Evolutionary conservation across 2,888 invertebrate genomes (phyloP).

Genomic region (Eubasilissa splendida): DNA sequence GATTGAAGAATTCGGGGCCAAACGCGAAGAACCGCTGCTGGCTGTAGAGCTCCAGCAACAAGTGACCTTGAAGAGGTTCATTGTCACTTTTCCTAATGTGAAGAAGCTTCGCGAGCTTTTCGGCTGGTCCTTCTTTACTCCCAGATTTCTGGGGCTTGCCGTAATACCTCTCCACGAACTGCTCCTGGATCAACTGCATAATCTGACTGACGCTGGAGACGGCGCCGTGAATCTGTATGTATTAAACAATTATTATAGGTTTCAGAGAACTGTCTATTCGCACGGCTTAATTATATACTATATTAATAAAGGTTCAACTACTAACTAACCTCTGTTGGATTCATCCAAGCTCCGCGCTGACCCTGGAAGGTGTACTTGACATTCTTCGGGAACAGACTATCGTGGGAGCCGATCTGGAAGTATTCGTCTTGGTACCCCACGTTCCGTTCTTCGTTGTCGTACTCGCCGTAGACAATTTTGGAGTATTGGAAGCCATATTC

Average conservation of each 20-base stretch:
- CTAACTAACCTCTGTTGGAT: slow-evolving; percentile 42
- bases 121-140: slow-evolving; percentile 60
- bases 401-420: slow-evolving; percentile 63
- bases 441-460: slow-evolving; percentile 62
- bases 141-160: slow-evolving; percentile 6
- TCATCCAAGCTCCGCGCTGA: slow-evolving; percentile 50
- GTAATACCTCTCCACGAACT: slow-evolving; percentile 47
- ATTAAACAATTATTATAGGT: background rate
- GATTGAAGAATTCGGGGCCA: slow-evolving; percentile 67
- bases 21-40: slow-evolving; percentile 63
- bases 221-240: slow-evolving; percentile 40
- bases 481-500: slow-evolving; percentile 66
- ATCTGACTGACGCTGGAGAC: slow-evolving; percentile 54
- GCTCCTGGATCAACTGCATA: slow-evolving; percentile 51
- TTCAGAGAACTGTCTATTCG: background rate
- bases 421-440: slow-evolving; percentile 65
- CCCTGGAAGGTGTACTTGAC: slow-evolving; percentile 35
- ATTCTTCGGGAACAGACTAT: slow-evolving; percentile 65
- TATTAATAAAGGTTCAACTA: slow-evolving; percentile 52
- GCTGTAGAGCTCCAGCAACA: slow-evolving; percentile 62
- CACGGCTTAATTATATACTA: slow-evolving; percentile 15
- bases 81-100: slow-evolving; percentile 66
- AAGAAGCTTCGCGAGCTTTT: slow-evolving; percentile 70
- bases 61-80: slow-evolving; percentile 69
- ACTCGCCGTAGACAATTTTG: slow-evolving; percentile 62